Conservation (phyloP, 2,113 vertebrate genomes). For the Leuciscus idus region DNA sequence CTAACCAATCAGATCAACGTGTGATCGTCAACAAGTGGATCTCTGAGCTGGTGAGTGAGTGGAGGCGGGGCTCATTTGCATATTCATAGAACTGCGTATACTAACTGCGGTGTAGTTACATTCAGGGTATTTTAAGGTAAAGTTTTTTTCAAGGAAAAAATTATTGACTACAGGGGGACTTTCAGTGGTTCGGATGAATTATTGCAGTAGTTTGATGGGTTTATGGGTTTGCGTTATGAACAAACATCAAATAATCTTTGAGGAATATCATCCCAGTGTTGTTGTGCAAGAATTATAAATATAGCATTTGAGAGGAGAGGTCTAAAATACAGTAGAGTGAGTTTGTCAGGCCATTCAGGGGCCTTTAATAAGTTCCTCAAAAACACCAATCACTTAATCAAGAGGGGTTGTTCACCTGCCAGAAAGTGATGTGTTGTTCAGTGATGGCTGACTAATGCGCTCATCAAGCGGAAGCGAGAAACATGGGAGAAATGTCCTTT, state of each 20-base stretch:
- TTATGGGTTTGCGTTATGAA: background rate
- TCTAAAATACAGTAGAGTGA: background rate
- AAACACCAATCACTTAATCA: background rate
- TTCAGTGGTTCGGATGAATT: background rate
- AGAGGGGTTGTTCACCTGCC: background rate
- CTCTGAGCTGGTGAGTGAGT: too few species aligned
- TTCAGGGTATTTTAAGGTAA: too few species aligned
- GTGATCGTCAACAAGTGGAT: too few species aligned
- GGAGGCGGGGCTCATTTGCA: too few species aligned
- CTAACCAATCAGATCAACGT: too few species aligned
- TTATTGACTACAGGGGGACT: too few species aligned
- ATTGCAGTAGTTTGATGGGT: background rate
- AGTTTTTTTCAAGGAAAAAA: too few species aligned
- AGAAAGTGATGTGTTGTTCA: background rate
- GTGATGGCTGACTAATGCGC: slow-evolving; percentile 34
- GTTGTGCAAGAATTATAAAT: background rate
- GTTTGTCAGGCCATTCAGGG: background rate
- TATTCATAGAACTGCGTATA: too few species aligned
- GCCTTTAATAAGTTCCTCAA: slow-evolving; percentile 2
- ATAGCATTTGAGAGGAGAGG: background rate
- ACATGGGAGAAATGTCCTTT: slow-evolving; percentile 51
- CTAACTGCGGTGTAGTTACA: too few species aligned
- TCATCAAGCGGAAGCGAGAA: slow-evolving; percentile 26
- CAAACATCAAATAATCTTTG: background rate
- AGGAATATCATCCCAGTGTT: background rate